A percentile compares a stretch with the other conserved stretches of the same genome.
These are phyloP conservation scores for Chaenodraco wilsoni DNA, from an alignment of 2,797 vertebrate genomes.

Conservation along the genomic window DNA sequence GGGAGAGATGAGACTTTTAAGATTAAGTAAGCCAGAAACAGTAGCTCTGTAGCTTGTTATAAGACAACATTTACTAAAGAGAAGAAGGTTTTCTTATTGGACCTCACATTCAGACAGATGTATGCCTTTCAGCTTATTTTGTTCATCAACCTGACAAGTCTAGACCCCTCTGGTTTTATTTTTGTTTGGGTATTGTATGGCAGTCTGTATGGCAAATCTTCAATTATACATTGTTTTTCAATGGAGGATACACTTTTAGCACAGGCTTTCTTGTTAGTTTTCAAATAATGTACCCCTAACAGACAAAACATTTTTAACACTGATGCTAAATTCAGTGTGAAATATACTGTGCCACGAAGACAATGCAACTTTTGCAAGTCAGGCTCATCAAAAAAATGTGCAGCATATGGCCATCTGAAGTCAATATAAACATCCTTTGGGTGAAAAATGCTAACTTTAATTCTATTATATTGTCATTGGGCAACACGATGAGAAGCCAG, in stretches of 20 bases:
- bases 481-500: neutral
- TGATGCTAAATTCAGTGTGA: neutral
- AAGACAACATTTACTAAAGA: constrained; percentile 14
- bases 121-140: neutral
- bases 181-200: neutral
- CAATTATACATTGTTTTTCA: neutral
- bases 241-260: neutral
- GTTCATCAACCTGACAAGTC: neutral
- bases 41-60: constrained; percentile 26
- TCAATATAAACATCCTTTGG: constrained; percentile 40
- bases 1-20: constrained; percentile 62
- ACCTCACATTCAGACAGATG: neutral
- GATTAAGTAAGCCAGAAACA: constrained; percentile 46
- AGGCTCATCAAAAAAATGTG: constrained; percentile 10
- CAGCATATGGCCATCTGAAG: constrained; percentile 13
- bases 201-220: too few relatives aligned
- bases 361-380: neutral
- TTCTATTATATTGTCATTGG: neutral
- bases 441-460: constrained; percentile 21
- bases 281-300: neutral
- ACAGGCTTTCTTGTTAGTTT: too few relatives aligned
- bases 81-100: constrained; percentile 11
- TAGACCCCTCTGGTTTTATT: neutral
- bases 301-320: neutral
- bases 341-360: neutral